Evolutionary conservation across 2,888 invertebrate species (phyloP).

Genomic region (Nipponacmea schrenckii): DNA sequence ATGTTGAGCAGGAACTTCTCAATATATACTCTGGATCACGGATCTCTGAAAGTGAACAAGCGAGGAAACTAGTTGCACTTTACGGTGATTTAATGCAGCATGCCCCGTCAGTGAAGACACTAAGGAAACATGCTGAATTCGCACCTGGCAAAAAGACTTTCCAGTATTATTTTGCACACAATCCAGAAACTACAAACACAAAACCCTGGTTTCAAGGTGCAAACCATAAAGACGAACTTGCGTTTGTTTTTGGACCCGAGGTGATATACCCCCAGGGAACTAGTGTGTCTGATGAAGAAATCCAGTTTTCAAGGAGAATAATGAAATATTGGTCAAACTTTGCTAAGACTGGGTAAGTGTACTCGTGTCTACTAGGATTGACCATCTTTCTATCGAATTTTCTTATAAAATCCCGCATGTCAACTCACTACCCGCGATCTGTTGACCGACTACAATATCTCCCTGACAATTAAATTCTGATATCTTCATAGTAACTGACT

Average conservation of each 20-base stretch:
- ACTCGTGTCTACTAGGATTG: too few relatives aligned
- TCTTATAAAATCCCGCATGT: too few relatives aligned
- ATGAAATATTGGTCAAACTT: slow-evolving; percentile 96
- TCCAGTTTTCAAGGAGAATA: slow-evolving; percentile 83
- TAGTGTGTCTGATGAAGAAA: slow-evolving; percentile 70
- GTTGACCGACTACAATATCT: too few relatives aligned
- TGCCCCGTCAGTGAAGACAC: slow-evolving; percentile 19
- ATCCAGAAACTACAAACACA: background rate
- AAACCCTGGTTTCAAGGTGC: slow-evolving; percentile 24
- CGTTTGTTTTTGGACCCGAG: slow-evolving; percentile 66
- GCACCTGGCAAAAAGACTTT: slow-evolving; percentile 2
- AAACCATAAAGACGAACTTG: slow-evolving; percentile 22
- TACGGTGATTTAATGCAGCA: slow-evolving; percentile 31
- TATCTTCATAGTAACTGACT: too few relatives aligned
- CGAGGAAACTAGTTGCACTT: slow-evolving; percentile 20
- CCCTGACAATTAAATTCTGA: too few relatives aligned
- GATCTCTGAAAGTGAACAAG: slow-evolving; percentile 14
- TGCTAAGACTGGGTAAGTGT: slow-evolving; percentile 85
- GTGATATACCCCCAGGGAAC: background rate
- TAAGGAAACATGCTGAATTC: slow-evolving; percentile 12
- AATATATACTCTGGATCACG: background rate
- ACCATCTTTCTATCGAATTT: too few relatives aligned
- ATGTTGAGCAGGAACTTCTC: background rate
- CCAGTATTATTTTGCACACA: slow-evolving; percentile 25
- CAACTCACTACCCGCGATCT: too few relatives aligned